Evolutionary conservation across 2,797 vertebrate species (phyloP).

Genomic region (Eutrigla gurnardus): DNA sequence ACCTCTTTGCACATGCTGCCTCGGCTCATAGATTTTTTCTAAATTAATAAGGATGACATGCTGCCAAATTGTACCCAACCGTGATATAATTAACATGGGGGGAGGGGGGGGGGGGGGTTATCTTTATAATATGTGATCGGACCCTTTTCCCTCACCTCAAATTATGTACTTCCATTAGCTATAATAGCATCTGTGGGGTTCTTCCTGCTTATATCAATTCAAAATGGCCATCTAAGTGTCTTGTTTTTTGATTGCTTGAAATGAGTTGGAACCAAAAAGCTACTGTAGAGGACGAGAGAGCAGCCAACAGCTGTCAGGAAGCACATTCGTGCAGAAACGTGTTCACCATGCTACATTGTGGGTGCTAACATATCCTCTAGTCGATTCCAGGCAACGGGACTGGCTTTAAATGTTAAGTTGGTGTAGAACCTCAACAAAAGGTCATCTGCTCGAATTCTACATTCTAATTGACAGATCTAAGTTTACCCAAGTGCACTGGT

Average conservation of each 20-base stretch:
- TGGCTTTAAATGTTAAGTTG: not conserved
- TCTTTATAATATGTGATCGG: conserved; percentile 30
- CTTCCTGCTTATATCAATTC: conserved; percentile 38
- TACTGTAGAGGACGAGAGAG: not conserved
- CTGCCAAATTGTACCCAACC: conserved; percentile 38
- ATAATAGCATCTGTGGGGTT: conserved; percentile 38
- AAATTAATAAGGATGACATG: conserved; percentile 37
- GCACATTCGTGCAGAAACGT: not conserved
- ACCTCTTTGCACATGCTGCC: conserved; percentile 18
- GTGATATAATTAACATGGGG: conserved; percentile 52
- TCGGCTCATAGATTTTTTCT: conserved; percentile 18
- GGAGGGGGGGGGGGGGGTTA: not conserved
- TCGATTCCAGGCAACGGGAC: not conserved
- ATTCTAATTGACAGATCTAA: not conserved
- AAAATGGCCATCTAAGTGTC: conserved; percentile 18
- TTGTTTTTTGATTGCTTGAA: conserved; percentile 33
- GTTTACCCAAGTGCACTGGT: not conserved
- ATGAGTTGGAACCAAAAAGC: conserved; percentile 12
- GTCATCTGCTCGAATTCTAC: conserved; percentile 5
- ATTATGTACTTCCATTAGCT: conserved; percentile 39
- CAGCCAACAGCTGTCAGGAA: conserved; percentile 15
- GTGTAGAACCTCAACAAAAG: not conserved
- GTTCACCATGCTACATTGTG: not conserved
- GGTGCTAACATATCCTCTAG: conserved; percentile 2
- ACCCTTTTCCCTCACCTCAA: conserved; percentile 32